These are phyloP conservation scores for Sebastolobus altivelis DNA, from an alignment of 2,797 vertebrate genomes.

Conservation along the genomic window DNA sequence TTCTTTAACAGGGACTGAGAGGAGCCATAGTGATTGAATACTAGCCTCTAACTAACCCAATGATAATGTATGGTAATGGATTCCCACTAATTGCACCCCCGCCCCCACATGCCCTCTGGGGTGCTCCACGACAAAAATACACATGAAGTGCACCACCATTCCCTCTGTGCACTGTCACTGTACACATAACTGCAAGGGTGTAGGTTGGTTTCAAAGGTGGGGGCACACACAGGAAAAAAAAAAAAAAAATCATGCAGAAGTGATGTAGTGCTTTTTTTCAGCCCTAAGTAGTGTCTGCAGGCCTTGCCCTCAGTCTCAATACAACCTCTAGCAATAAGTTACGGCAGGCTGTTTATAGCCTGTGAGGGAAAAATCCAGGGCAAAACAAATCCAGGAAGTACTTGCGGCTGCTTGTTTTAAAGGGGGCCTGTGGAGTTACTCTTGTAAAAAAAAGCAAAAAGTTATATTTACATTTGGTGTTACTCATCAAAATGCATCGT, in stretches of 20 bases:
- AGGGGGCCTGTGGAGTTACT: not conserved
- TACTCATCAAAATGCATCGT: not conserved
- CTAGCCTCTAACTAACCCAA: not conserved
- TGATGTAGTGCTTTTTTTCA: not conserved
- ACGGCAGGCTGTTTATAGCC: not conserved
- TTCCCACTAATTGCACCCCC: not conserved
- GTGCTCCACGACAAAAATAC: not conserved
- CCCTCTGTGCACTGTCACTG: not conserved
- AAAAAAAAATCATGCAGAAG: not conserved
- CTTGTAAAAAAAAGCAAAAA: not conserved
- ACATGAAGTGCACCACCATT: not conserved
- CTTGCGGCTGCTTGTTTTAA: not conserved
- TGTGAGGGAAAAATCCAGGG: not conserved
- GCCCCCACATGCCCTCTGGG: not conserved
- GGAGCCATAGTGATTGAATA: not conserved
- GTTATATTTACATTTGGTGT: not conserved
- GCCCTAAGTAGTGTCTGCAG: not conserved
- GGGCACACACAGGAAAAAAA: not conserved
- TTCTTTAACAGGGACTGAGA: not conserved
- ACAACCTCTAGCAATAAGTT: not conserved
- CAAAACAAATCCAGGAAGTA: not conserved
- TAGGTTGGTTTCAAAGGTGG: not conserved
- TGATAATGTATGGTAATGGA: not conserved
- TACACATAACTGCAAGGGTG: not conserved
- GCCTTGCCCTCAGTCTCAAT: not conserved